phyloP scores from a whole-genome alignment of 2,888 invertebrate genomes.

The Epiblema foenella region DNA sequence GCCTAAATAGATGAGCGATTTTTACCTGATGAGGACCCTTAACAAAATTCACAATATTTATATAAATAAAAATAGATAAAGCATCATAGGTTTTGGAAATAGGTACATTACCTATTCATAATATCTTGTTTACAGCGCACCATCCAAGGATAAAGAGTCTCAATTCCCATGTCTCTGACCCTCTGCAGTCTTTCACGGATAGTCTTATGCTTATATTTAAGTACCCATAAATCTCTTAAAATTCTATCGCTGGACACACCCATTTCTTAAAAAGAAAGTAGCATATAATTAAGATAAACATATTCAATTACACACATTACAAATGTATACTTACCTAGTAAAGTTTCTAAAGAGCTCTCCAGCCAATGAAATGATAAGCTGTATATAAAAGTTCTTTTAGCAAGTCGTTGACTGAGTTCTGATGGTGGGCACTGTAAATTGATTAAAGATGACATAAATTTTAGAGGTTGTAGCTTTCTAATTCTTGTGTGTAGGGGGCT shows the following conservation, averaged over 20 bases:
- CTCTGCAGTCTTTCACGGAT: slow-evolving; percentile 80
- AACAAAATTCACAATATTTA: neutral
- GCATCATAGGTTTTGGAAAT: slow-evolving; percentile 6
- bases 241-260: slow-evolving; percentile 83
- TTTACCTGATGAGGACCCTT: too few species aligned
- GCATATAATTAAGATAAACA: neutral
- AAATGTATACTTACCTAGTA: slow-evolving; percentile 70
- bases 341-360: slow-evolving; percentile 77
- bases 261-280: slow-evolving; percentile 66
- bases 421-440: slow-evolving; percentile 71
- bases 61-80: neutral
- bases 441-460: too few species aligned
- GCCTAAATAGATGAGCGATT: too few species aligned
- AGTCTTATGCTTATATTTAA: slow-evolving; percentile 84
- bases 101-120: slow-evolving; percentile 77
- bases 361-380: slow-evolving; percentile 83
- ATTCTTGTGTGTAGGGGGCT: too few species aligned
- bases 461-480: too few species aligned
- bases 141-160: slow-evolving; percentile 87
- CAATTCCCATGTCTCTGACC: slow-evolving; percentile 78
- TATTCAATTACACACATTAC: neutral
- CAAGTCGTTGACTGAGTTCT: slow-evolving; percentile 74
- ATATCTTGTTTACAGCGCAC: slow-evolving; percentile 85
- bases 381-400: slow-evolving; percentile 83
- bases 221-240: slow-evolving; percentile 86